phyloP scores from a whole-genome alignment of 1,140 invertebrate species.

The Lasioglossum albipes region DNA sequence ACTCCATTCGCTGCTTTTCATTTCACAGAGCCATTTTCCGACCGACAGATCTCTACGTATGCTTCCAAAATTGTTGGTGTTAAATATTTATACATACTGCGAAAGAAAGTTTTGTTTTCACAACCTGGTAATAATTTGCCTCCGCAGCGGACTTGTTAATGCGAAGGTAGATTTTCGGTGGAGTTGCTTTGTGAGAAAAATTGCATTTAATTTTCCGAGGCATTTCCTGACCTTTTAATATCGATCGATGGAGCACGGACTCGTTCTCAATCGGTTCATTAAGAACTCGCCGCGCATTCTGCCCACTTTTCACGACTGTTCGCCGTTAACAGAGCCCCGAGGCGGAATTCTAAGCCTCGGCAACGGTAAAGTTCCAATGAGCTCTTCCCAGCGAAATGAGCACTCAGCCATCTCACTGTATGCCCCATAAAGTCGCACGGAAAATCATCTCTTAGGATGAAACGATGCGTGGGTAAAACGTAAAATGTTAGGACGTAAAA shows the following conservation, averaged over 20 bases:
- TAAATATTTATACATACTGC: too few relatives aligned
- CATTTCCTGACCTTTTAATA: too few relatives aligned
- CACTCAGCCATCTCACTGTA: constrained; percentile 56
- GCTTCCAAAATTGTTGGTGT: too few relatives aligned
- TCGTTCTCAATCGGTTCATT: not conserved
- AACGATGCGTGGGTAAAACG: constrained; percentile 58
- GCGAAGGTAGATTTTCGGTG: too few relatives aligned
- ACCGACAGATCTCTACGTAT: too few relatives aligned
- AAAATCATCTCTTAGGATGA: constrained; percentile 57
- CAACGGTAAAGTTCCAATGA: constrained; percentile 44
- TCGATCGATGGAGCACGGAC: not conserved
- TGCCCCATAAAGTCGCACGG: constrained; percentile 59
- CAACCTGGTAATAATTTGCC: too few relatives aligned
- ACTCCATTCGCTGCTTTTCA: not conserved
- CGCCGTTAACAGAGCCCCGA: not conserved
- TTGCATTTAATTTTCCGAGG: too few relatives aligned
- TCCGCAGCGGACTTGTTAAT: too few relatives aligned
- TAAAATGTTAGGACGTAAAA: constrained; percentile 59
- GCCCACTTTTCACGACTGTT: not conserved
- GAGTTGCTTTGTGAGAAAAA: not conserved
- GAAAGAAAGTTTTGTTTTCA: too few relatives aligned
- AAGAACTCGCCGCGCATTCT: not conserved
- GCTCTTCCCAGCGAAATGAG: constrained; percentile 53
- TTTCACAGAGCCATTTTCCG: too few relatives aligned
- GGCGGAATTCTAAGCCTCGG: constrained; percentile 3